phyloP scores from a whole-genome alignment of 1,140 invertebrate genomes.

The Apis mellifera region DNA sequence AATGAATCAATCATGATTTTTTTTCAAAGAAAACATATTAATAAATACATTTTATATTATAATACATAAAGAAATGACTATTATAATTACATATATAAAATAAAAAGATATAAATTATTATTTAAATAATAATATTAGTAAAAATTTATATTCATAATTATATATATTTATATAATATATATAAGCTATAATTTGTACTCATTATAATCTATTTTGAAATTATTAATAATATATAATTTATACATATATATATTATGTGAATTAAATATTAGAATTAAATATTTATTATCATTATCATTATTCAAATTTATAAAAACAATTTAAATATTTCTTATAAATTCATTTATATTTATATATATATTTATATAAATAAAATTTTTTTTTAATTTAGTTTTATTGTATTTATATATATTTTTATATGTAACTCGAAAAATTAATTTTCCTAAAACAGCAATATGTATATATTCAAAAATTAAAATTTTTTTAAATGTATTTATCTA shows the following conservation, averaged over 20 bases:
- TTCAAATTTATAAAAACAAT: background rate
- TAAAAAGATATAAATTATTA: background rate
- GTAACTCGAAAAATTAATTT: background rate
- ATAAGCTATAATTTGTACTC: background rate
- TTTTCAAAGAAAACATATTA: background rate
- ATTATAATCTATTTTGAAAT: background rate
- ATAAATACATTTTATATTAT: background rate
- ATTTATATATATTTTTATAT: no score
- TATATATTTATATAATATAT: background rate
- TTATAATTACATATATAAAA: background rate
- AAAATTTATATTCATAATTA: background rate
- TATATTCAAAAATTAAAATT: background rate
- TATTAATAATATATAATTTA: background rate
- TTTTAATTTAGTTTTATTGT: no score
- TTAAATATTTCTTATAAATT: background rate
- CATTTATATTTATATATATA: background rate
- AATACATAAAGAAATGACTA: background rate
- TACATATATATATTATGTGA: no score
- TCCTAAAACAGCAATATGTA: background rate
- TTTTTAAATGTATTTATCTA: background rate
- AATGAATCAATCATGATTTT: fast-evolving
- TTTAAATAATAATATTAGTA: background rate
- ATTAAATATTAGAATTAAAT: no score
- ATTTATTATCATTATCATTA: background rate
- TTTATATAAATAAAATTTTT: background rate